Conservation (phyloP, 2,888 invertebrate species). For the Cremastobaeus sp. region DNA sequence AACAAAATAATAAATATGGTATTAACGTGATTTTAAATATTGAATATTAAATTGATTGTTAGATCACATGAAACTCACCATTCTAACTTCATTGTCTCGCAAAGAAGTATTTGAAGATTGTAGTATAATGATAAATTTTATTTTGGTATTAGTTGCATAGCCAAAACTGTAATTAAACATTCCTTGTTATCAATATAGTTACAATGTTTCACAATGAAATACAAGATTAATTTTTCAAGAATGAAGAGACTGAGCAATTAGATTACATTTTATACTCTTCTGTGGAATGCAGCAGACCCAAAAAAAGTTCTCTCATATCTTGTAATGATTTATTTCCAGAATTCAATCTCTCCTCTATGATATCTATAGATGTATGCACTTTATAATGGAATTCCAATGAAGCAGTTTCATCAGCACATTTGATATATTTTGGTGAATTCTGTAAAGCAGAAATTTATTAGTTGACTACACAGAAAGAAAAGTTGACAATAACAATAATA, state of each 20-base stretch:
- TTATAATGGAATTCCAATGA: constrained; percentile 95
- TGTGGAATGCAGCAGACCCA: constrained; percentile 94
- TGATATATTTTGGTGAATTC: constrained; percentile 95
- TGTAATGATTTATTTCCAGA: constrained; percentile 82
- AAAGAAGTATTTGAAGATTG: constrained; percentile 92
- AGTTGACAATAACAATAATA: no score
- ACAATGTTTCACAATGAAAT: no score
- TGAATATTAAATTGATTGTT: no score
- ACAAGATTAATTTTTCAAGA: background rate
- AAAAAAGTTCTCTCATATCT: constrained; percentile 92
- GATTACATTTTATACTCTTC: constrained; percentile 97
- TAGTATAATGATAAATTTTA: constrained; percentile 95
- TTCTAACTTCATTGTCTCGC: constrained; percentile 95
- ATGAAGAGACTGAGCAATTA: constrained; percentile 65
- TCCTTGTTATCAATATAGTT: no score
- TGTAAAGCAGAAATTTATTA: constrained; percentile 75
- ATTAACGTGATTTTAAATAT: no score
- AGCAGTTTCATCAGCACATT: constrained; percentile 86
- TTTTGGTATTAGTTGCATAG: constrained; percentile 97
- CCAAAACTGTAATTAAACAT: constrained; percentile 90
- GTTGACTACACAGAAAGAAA: no score
- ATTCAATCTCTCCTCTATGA: constrained; percentile 90
- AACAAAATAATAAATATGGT: background rate
- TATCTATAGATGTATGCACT: constrained; percentile 93
- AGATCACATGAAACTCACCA: constrained; percentile 81